Conservation (phyloP, 2,113 vertebrate species). For the Mormyrus lacerda region DNA sequence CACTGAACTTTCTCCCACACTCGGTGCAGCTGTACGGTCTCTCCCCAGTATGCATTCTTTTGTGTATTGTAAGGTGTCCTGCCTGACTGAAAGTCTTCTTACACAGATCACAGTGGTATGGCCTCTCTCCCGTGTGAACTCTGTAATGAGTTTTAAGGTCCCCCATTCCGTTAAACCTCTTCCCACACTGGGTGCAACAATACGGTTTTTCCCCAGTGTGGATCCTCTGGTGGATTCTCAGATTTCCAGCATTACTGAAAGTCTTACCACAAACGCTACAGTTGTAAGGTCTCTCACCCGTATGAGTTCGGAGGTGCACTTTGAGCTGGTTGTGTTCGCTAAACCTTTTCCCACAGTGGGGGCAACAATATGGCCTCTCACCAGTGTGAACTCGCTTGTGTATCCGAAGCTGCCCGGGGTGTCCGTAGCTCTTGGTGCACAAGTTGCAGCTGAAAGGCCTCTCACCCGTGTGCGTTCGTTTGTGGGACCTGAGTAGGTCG, state of each 20-base stretch:
- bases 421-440: slow-evolving; percentile 56
- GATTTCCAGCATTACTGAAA: slow-evolving; percentile 56
- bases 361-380: slow-evolving; percentile 57
- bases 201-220: slow-evolving; percentile 62
- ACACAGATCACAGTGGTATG: slow-evolving; percentile 59
- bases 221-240: slow-evolving; percentile 57
- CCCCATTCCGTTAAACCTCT: slow-evolving; percentile 53
- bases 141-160: slow-evolving; percentile 62
- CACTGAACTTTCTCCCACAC: slow-evolving; percentile 58
- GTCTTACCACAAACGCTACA: slow-evolving; percentile 57
- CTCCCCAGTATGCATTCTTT: slow-evolving; percentile 62
- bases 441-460: slow-evolving; percentile 52
- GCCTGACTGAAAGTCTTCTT: slow-evolving; percentile 62
- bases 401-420: slow-evolving; percentile 57
- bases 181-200: slow-evolving; percentile 59
- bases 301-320: slow-evolving; percentile 61
- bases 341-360: slow-evolving; percentile 54
- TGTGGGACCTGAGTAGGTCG: slow-evolving; percentile 55
- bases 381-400: slow-evolving; percentile 61
- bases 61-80: slow-evolving; percentile 64
- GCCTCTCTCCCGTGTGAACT: slow-evolving; percentile 61
- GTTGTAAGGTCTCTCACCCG: slow-evolving; percentile 55
- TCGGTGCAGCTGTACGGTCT: slow-evolving; percentile 54
- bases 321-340: slow-evolving; percentile 63
- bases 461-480: slow-evolving; percentile 56